Percentiles rank a stretch among this genome's conserved stretches.
These are phyloP conservation scores for Nylanderia fulva DNA, from an alignment of 1,140 invertebrate genomes.

Conservation along the genomic window DNA sequence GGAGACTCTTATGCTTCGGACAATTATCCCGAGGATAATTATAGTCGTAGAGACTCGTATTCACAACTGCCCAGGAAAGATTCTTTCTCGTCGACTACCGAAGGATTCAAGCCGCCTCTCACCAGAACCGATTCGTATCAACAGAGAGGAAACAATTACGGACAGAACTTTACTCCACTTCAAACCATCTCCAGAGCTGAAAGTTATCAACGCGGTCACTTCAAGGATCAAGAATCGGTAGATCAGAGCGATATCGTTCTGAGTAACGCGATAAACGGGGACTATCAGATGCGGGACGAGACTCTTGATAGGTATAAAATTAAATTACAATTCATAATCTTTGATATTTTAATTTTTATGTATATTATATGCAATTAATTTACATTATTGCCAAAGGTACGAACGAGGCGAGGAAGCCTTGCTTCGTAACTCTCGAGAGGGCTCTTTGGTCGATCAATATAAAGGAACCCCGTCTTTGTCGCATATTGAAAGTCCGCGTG, in stretches of 20 bases:
- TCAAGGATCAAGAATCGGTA: constrained; percentile 83
- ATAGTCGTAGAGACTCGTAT: constrained; percentile 75
- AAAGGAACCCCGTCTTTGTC: constrained; percentile 79
- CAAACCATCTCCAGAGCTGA: constrained; percentile 82
- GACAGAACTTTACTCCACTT: constrained; percentile 82
- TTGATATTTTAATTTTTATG: not conserved
- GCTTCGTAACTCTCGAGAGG: constrained; percentile 81
- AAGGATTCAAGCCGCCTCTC: constrained; percentile 74
- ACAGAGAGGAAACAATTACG: constrained; percentile 79
- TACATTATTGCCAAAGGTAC: constrained; percentile 76
- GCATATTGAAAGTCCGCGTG: constrained; percentile 79
- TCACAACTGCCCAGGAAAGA: constrained; percentile 75
- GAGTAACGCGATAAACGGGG: constrained; percentile 80
- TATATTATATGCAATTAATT: not conserved
- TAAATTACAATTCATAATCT: not conserved
- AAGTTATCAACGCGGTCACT: constrained; percentile 82
- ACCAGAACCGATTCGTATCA: constrained; percentile 80
- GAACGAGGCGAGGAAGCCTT: constrained; percentile 82
- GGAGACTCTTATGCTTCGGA: constrained; percentile 82
- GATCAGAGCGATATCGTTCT: constrained; percentile 80
- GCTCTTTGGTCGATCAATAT: constrained; percentile 82
- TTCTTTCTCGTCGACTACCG: constrained; percentile 80
- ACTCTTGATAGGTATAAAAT: constrained; percentile 82
- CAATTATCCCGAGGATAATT: constrained; percentile 78
- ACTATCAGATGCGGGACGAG: constrained; percentile 83